A percentile compares a stretch with the other conserved stretches of the same genome.
phyloP scores from a whole-genome alignment of 1,140 invertebrate species.

The Tetragnatha versicolor region DNA sequence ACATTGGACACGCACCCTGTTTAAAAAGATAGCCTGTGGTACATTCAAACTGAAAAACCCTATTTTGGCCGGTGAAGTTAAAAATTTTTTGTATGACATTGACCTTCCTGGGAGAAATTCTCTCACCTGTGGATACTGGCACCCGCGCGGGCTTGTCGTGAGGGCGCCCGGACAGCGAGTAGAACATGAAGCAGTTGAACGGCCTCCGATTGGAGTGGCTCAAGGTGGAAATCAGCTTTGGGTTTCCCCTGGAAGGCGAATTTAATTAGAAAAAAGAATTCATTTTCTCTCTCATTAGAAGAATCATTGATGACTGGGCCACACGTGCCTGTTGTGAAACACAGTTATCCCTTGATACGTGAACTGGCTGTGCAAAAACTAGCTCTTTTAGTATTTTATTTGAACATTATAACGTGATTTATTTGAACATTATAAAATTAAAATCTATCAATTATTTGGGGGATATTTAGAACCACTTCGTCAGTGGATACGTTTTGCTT shows the following conservation, averaged over 20 bases:
- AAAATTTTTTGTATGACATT: too few species aligned
- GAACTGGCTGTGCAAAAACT: background rate
- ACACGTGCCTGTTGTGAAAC: background rate
- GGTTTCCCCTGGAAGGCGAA: slow-evolving; percentile 7
- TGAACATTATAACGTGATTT: background rate
- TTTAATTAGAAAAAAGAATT: background rate
- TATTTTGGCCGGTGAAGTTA: too few species aligned
- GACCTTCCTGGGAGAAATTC: background rate
- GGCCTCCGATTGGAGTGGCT: slow-evolving; percentile 22
- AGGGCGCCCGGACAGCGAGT: slow-evolving; percentile 21
- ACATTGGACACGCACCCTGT: too few species aligned
- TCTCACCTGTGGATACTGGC: slow-evolving; percentile 33
- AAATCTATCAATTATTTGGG: too few species aligned
- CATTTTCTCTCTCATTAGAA: background rate
- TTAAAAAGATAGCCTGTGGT: too few species aligned
- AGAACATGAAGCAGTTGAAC: slow-evolving; percentile 42
- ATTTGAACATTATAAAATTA: background rate
- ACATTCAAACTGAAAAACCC: too few species aligned
- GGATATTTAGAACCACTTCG: too few species aligned
- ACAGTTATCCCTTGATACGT: background rate
- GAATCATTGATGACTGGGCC: background rate
- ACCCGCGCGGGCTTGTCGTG: background rate
- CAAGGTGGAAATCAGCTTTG: background rate
- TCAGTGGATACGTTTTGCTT: too few species aligned
- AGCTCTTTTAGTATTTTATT: background rate